These are phyloP conservation scores for Patiria miniata DNA, from an alignment of 35 echinoderm and acorn worm genomes.

Conservation along the genomic window DNA sequence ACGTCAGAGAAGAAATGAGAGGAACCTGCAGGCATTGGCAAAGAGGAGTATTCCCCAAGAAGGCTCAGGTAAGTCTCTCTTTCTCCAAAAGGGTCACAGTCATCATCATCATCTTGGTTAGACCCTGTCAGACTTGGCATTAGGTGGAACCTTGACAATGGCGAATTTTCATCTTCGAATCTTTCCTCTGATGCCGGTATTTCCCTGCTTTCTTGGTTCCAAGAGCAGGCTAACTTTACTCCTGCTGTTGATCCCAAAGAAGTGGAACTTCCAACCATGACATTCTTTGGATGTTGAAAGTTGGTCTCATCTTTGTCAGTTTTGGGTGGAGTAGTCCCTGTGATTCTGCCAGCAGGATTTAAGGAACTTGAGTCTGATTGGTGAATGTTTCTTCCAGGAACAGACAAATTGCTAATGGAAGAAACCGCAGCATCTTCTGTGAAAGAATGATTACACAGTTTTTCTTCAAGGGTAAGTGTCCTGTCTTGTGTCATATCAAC, in stretches of 20 bases:
- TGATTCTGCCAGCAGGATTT: background rate
- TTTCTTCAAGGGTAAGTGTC: background rate
- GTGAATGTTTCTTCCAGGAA: background rate
- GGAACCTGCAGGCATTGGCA: slow-evolving; percentile 67
- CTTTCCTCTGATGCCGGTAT: background rate
- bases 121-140: background rate
- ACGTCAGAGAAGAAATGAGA: background rate
- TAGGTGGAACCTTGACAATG: background rate
- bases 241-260: background rate
- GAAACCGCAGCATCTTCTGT: background rate
- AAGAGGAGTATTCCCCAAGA: slow-evolving; percentile 78
- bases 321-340: background rate
- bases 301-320: background rate
- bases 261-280: background rate
- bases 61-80: slow-evolving; percentile 78
- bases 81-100: slow-evolving; percentile 63
- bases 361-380: background rate
- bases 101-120: slow-evolving; percentile 25
- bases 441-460: too few relatives aligned
- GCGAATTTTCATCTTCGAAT: background rate
- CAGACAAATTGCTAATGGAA: background rate
- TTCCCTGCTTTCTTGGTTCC: background rate
- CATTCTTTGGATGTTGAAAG: background rate
- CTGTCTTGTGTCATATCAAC: background rate
- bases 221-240: background rate